Percentiles rank a stretch among this genome's conserved stretches.
Conservation (phyloP, 2,888 invertebrate genomes). For the Andrena haemorrhoa region DNA sequence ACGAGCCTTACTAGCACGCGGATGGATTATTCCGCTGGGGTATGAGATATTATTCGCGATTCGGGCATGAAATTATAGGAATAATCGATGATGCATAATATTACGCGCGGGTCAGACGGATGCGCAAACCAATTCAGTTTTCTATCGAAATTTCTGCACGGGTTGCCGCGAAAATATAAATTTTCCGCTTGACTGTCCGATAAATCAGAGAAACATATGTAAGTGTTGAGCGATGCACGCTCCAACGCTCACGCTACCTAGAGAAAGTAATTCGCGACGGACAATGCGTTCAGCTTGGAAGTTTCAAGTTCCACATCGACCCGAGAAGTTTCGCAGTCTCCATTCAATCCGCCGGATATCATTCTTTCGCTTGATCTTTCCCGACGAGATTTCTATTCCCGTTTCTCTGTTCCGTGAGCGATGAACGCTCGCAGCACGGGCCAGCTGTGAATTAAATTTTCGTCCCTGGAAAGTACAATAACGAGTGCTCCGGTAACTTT, state of each 20-base stretch:
- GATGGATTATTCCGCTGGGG: slow-evolving; percentile 54
- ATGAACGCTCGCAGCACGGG: slow-evolving; percentile 34
- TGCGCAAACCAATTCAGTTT: slow-evolving; percentile 30
- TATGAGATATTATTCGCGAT: slow-evolving; percentile 54
- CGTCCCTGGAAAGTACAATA: slow-evolving; percentile 15
- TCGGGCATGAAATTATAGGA: slow-evolving; percentile 44
- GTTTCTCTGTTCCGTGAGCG: neutral
- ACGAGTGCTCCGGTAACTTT: slow-evolving; percentile 22
- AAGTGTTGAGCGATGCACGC: no score
- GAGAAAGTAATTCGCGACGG: neutral
- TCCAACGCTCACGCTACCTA: neutral
- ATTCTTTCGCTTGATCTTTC: slow-evolving; percentile 10
- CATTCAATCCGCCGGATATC: slow-evolving; percentile 15
- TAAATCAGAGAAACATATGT: neutral
- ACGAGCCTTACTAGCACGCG: neutral
- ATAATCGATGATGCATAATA: slow-evolving; percentile 51
- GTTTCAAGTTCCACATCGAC: slow-evolving; percentile 1
- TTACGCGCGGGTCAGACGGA: slow-evolving; percentile 22
- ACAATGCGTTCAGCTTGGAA: neutral
- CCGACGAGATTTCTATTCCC: slow-evolving; percentile 20
- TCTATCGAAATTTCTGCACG: neutral
- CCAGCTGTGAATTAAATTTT: slow-evolving; percentile 36
- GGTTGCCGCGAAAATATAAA: neutral
- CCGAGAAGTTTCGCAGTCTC: slow-evolving; percentile 7
- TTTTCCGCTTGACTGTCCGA: neutral